Conservation (phyloP, 2,113 vertebrate genomes). For the Acinonyx jubatus region DNA sequence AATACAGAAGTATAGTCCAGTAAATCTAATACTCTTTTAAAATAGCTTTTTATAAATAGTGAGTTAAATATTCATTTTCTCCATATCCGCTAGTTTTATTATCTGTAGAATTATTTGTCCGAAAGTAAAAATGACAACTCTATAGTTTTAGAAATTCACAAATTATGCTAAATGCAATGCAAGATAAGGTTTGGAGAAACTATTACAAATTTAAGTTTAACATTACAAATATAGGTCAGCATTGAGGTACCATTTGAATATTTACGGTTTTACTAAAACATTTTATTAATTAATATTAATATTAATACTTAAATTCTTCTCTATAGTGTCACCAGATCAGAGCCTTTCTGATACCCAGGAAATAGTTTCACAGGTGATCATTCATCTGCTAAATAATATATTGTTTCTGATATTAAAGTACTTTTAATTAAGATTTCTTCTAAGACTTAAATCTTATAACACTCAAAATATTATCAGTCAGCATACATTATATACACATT, state of each 20-base stretch:
- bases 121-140: slow-evolving; percentile 17
- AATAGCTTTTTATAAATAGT: neutral
- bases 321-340: neutral
- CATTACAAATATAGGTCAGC: neutral
- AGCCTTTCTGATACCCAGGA: slow-evolving; percentile 52
- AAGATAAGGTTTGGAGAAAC: neutral
- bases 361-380: slow-evolving; percentile 66
- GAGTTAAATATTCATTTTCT: slow-evolving; percentile 22
- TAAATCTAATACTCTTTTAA: neutral
- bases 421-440: slow-evolving; percentile 55
- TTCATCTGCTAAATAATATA: slow-evolving; percentile 59
- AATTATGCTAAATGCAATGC: neutral
- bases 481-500: slow-evolving; percentile 19
- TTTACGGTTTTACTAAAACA: slow-evolving; percentile 21
- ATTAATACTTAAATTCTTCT: slow-evolving; percentile 16
- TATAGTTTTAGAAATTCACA: neutral
- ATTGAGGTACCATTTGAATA: neutral
- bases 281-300: neutral
- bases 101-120: neutral
- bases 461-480: neutral
- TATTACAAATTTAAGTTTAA: slow-evolving; percentile 1
- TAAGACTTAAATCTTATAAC: slow-evolving; percentile 68
- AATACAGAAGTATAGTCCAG: neutral
- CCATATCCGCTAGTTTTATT: neutral
- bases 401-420: slow-evolving; percentile 59